A percentile compares a stretch with the other conserved stretches of the same genome.
Conservation (phyloP, 2,113 vertebrate genomes). For the Danionella cerebrum region DNA sequence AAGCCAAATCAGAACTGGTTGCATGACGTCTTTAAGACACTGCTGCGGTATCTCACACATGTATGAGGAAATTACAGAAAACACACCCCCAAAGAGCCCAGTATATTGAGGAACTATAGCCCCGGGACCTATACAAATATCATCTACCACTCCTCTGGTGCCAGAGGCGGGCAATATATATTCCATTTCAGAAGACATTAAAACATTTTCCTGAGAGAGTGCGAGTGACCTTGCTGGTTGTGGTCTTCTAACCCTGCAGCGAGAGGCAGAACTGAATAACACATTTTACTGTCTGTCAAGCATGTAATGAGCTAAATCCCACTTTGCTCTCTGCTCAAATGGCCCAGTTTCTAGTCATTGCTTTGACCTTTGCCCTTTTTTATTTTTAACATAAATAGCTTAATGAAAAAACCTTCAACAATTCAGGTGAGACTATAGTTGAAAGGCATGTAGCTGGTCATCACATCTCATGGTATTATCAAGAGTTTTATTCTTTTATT, state of each 20-base stretch:
- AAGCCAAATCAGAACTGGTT: not conserved
- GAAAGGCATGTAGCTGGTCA: not conserved
- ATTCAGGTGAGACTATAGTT: not conserved
- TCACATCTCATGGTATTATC: no score
- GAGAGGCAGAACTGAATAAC: not conserved
- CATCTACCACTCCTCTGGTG: not conserved
- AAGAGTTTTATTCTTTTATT: no score
- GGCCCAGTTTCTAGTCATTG: slow-evolving; percentile 14
- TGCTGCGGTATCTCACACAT: slow-evolving; percentile 33
- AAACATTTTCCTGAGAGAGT: not conserved
- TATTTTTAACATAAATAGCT: not conserved
- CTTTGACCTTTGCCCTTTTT: not conserved
- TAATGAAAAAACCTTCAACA: not conserved
- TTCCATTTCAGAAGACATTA: slow-evolving; percentile 11
- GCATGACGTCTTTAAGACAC: slow-evolving; percentile 11
- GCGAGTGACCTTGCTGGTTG: not conserved
- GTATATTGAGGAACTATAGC: slow-evolving; percentile 2
- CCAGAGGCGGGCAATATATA: not conserved
- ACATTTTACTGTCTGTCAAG: slow-evolving; percentile 4
- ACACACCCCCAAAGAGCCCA: slow-evolving; percentile 12
- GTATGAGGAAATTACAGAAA: not conserved
- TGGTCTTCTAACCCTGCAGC: not conserved
- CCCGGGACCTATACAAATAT: not conserved
- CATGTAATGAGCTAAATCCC: not conserved
- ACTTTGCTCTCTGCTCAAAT: not conserved